Conservation (phyloP, 1,140 invertebrate genomes). For the Drosophila carrolli region DNA sequence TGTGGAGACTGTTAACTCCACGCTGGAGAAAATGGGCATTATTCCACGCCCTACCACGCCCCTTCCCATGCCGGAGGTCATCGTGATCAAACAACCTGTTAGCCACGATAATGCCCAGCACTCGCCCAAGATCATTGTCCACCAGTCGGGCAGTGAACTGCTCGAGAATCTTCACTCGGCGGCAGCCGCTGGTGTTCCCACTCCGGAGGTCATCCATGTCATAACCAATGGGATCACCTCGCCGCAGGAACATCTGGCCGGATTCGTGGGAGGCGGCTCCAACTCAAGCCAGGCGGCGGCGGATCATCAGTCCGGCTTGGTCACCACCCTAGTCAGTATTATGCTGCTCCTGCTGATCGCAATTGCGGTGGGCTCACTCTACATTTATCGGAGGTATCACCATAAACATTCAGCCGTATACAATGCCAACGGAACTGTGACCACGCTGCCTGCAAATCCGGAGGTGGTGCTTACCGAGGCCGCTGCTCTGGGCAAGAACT, state of each 20-base stretch:
- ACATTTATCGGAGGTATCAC: slow-evolving; percentile 77
- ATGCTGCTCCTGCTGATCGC: slow-evolving; percentile 65
- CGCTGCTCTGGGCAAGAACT: slow-evolving; percentile 56
- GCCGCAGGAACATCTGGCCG: slow-evolving; percentile 66
- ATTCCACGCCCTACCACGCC: slow-evolving; percentile 52
- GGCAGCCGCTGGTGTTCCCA: slow-evolving; percentile 51
- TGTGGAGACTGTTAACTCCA: slow-evolving; percentile 77
- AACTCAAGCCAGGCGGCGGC: slow-evolving; percentile 38
- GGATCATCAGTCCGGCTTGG: slow-evolving; percentile 63
- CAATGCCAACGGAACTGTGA: slow-evolving; percentile 60
- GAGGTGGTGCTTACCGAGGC: slow-evolving; percentile 65
- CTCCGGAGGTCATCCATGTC: slow-evolving; percentile 78
- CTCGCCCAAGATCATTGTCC: slow-evolving; percentile 77
- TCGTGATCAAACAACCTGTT: slow-evolving; percentile 71
- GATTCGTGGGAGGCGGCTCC: slow-evolving; percentile 51
- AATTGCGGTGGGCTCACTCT: slow-evolving; percentile 64
- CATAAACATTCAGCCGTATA: slow-evolving; percentile 62
- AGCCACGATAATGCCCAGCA: slow-evolving; percentile 53
- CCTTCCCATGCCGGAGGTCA: slow-evolving; percentile 69
- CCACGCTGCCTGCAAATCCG: slow-evolving; percentile 22
- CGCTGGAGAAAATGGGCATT: slow-evolving; percentile 84
- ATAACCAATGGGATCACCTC: slow-evolving; percentile 64
- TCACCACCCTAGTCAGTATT: slow-evolving; percentile 69
- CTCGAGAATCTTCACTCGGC: slow-evolving; percentile 70
- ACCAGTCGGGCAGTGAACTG: slow-evolving; percentile 68